These are phyloP conservation scores for Tapirus indicus DNA, from an alignment of 2,797 vertebrate genomes.

Conservation along the genomic window DNA sequence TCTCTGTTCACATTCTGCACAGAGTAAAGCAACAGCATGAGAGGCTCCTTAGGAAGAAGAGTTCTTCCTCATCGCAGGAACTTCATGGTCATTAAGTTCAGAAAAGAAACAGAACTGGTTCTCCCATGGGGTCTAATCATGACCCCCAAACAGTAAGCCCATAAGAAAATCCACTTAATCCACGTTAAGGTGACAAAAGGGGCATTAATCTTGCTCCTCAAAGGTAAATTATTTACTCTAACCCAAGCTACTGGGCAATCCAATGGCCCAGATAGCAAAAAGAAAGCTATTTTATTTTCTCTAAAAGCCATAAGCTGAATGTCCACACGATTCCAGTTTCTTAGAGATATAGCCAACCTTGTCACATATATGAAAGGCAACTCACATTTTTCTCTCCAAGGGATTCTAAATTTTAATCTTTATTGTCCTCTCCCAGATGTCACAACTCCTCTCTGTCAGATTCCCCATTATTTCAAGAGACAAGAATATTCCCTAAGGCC, in stretches of 20 bases:
- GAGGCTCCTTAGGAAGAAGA: neutral
- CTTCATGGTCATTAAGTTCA: neutral
- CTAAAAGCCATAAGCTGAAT: neutral
- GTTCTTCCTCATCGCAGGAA: neutral
- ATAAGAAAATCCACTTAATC: neutral
- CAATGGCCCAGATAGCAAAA: neutral
- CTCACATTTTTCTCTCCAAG: slow-evolving; percentile 50
- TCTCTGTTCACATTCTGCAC: slow-evolving; percentile 29
- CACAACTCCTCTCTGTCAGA: slow-evolving; percentile 56
- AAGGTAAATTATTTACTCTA: slow-evolving; percentile 31
- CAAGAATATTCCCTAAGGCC: slow-evolving; percentile 64
- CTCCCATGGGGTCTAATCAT: neutral
- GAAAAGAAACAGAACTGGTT: neutral
- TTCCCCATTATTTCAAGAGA: slow-evolving; percentile 66
- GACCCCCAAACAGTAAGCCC: neutral
- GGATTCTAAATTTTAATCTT: slow-evolving; percentile 56
- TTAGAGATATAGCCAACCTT: slow-evolving; percentile 24
- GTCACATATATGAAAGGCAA: slow-evolving; percentile 55
- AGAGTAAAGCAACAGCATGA: neutral
- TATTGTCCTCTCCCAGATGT: slow-evolving; percentile 67
- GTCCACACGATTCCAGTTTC: slow-evolving; percentile 36
- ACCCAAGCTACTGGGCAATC: neutral
- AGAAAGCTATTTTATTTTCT: slow-evolving; percentile 21
- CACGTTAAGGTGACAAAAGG: neutral
- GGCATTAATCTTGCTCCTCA: neutral